phyloP scores from a whole-genome alignment of 1,140 invertebrate species.

The Archivesica marissinica region DNA sequence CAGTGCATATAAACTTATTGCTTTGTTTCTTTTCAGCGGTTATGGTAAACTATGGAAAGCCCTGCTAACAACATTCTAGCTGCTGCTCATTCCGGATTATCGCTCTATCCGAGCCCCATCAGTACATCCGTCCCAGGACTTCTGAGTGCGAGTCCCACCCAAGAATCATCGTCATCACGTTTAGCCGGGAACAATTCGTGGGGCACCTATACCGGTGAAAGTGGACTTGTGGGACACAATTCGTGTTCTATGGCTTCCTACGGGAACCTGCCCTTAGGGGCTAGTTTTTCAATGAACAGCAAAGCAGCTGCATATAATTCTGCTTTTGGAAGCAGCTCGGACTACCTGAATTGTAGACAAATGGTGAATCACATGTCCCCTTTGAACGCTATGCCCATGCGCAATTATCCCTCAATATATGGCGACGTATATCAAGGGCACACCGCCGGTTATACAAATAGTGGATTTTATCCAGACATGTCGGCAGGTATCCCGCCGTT shows the following conservation, averaged over 20 bases:
- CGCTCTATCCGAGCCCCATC: constrained; percentile 74
- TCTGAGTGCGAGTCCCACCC: constrained; percentile 73
- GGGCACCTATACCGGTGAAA: constrained; percentile 76
- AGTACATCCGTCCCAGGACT: constrained; percentile 76
- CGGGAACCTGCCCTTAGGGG: constrained; percentile 78
- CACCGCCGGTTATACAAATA: constrained; percentile 77
- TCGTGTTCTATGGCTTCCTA: constrained; percentile 81
- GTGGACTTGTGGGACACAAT: constrained; percentile 73
- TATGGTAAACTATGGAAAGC: constrained; percentile 76
- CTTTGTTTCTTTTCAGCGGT: constrained; percentile 68
- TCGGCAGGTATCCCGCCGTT: constrained; percentile 76
- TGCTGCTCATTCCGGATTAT: constrained; percentile 75
- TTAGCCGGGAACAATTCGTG: constrained; percentile 79
- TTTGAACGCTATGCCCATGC: constrained; percentile 78
- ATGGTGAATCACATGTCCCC: constrained; percentile 80
- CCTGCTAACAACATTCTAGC: constrained; percentile 75
- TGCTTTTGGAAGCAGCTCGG: constrained; percentile 66
- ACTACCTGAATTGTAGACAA: constrained; percentile 81
- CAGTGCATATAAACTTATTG: too few relatives aligned
- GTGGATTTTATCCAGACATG: constrained; percentile 81
- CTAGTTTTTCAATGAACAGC: constrained; percentile 80
- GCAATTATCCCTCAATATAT: constrained; percentile 79
- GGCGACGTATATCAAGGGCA: constrained; percentile 81
- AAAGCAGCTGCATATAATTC: constrained; percentile 76
- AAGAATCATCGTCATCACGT: constrained; percentile 66